These are phyloP conservation scores for Ptilorrhoa leucosticta DNA, from an alignment of 2,113 vertebrate genomes.

Conservation along the genomic window DNA sequence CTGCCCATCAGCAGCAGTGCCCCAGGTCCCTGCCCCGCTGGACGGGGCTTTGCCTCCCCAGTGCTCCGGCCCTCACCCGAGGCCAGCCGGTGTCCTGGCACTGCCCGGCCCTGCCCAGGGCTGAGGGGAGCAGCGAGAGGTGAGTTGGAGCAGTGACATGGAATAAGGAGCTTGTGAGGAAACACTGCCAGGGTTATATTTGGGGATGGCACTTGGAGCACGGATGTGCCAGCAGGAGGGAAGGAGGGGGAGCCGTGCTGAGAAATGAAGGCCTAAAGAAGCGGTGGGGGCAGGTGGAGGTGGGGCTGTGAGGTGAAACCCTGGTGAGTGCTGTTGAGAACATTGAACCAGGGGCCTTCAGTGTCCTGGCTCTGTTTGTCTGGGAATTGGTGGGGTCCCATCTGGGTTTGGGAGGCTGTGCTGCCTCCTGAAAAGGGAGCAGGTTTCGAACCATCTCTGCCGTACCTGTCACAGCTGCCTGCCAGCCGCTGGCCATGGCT, in stretches of 20 bases:
- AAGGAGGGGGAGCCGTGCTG: neutral
- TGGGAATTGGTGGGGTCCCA: accelerated
- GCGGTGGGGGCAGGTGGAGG: neutral
- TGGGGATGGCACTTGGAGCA: neutral
- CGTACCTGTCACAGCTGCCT: neutral
- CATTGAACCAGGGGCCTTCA: accelerated
- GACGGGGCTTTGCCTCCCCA: accelerated
- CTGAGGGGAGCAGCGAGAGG: accelerated
- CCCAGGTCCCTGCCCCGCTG: accelerated
- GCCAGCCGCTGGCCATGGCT: accelerated
- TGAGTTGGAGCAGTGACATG: accelerated
- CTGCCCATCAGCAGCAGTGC: accelerated
- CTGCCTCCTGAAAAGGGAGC: neutral
- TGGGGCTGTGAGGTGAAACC: neutral
- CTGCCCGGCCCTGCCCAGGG: accelerated
- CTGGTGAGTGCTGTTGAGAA: accelerated
- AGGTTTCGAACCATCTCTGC: accelerated
- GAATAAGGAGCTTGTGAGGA: neutral
- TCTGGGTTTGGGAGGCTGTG: neutral
- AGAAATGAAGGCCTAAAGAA: neutral
- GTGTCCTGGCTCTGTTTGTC: neutral
- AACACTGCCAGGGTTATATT: neutral
- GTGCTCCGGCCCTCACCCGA: accelerated
- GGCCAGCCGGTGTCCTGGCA: accelerated
- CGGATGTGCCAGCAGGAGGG: neutral